Evolutionary conservation across 2,888 invertebrate genomes (phyloP).

Genomic region (Cerastis leucographa): DNA sequence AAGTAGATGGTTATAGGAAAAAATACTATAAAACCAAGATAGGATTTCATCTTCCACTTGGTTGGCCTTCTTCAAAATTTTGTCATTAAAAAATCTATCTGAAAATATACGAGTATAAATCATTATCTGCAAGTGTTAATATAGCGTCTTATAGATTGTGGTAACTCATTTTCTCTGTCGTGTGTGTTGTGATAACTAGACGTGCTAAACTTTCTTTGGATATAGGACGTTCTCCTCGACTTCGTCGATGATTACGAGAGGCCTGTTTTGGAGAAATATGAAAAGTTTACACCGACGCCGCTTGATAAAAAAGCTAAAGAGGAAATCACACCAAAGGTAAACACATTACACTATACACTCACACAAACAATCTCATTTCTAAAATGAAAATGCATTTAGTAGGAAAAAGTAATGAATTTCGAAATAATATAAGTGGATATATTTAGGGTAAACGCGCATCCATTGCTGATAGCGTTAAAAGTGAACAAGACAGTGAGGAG

Average conservation of each 20-base stretch:
- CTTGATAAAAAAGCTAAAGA: slow-evolving; percentile 88
- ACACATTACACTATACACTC: slow-evolving; percentile 74
- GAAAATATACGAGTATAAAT: slow-evolving; percentile 33
- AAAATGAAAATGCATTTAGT: slow-evolving; percentile 7
- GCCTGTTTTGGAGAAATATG: slow-evolving; percentile 93
- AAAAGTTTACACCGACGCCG: slow-evolving; percentile 90
- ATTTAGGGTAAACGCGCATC: slow-evolving; percentile 86
- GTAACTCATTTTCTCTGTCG: slow-evolving; percentile 70
- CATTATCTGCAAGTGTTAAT: slow-evolving; percentile 28
- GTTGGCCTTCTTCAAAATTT: slow-evolving; percentile 20
- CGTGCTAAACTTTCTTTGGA: slow-evolving; percentile 85
- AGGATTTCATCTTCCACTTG: slow-evolving; percentile 32
- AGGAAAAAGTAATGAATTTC: slow-evolving; percentile 10
- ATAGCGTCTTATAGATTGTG: slow-evolving; percentile 55
- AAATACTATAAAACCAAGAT: neutral
- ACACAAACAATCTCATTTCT: slow-evolving; percentile 29
- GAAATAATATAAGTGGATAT: slow-evolving; percentile 56
- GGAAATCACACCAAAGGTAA: slow-evolving; percentile 88
- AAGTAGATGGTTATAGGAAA: neutral
- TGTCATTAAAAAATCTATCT: slow-evolving; percentile 15
- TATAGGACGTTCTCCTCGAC: slow-evolving; percentile 87
- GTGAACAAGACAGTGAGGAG: slow-evolving; percentile 86
- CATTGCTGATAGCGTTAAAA: slow-evolving; percentile 85
- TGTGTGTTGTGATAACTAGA: slow-evolving; percentile 79
- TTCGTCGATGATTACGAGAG: slow-evolving; percentile 94